These are phyloP conservation scores for Drosophila dunni DNA, from an alignment of 1,140 invertebrate species.

Conservation along the genomic window DNA sequence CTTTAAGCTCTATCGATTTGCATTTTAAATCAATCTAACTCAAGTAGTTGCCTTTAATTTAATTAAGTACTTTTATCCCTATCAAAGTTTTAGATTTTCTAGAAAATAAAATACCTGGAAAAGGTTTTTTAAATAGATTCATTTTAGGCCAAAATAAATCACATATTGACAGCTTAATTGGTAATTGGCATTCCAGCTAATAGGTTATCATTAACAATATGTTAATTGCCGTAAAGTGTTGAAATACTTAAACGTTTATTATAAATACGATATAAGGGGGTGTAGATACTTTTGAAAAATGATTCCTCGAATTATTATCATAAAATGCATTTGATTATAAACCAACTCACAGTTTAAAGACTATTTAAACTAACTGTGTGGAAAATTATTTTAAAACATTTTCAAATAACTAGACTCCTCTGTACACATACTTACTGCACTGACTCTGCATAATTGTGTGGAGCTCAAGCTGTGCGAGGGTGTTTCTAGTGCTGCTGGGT, in stretches of 20 bases:
- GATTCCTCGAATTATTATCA: no score
- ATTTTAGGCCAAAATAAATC: slow-evolving; percentile 39
- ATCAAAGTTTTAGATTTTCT: neutral
- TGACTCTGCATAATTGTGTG: slow-evolving; percentile 21
- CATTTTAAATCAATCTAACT: slow-evolving; percentile 9
- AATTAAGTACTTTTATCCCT: slow-evolving; percentile 16
- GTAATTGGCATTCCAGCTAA: slow-evolving; percentile 40
- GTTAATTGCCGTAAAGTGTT: slow-evolving; percentile 20
- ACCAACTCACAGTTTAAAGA: no score
- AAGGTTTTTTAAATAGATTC: neutral
- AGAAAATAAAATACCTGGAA: slow-evolving; percentile 2
- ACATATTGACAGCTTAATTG: slow-evolving; percentile 54
- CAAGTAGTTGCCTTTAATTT: neutral
- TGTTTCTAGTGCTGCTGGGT: slow-evolving; percentile 39
- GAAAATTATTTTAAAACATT: no score
- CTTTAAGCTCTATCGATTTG: slow-evolving; percentile 35
- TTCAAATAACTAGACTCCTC: no score
- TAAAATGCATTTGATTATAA: no score
- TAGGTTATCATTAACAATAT: slow-evolving; percentile 24
- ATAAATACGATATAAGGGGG: no score
- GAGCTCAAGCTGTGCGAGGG: slow-evolving; percentile 11
- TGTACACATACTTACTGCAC: neutral
- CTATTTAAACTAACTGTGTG: no score
- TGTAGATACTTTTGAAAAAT: no score
- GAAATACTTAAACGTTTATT: slow-evolving; percentile 11